These are phyloP conservation scores for Percina caprodes DNA, from an alignment of 2,113 vertebrate species.

Conservation along the genomic window DNA sequence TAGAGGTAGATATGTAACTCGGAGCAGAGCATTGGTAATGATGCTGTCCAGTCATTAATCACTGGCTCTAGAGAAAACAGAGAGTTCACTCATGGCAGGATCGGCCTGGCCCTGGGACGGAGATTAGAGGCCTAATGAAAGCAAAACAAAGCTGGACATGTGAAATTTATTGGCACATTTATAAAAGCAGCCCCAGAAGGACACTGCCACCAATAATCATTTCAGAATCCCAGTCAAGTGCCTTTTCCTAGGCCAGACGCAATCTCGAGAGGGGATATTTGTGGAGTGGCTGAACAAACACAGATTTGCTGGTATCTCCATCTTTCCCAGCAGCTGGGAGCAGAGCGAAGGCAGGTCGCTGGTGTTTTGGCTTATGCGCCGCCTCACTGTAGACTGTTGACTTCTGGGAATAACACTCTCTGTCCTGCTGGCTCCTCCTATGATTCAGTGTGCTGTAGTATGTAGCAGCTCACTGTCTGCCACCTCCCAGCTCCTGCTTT, in stretches of 20 bases:
- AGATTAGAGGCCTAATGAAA: slow-evolving; percentile 88
- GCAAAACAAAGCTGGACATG: slow-evolving; percentile 88
- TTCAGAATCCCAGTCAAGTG: slow-evolving; percentile 82
- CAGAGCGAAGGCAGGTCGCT: slow-evolving; percentile 70
- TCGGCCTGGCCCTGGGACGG: slow-evolving; percentile 77
- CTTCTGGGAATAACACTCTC: slow-evolving; percentile 78
- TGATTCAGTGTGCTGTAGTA: slow-evolving; percentile 55
- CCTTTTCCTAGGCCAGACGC: slow-evolving; percentile 81
- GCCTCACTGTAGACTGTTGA: slow-evolving; percentile 64
- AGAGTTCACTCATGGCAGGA: slow-evolving; percentile 80
- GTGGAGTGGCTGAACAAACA: slow-evolving; percentile 89
- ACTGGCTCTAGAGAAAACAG: slow-evolving; percentile 83
- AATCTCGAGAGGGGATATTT: slow-evolving; percentile 86
- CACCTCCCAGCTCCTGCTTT: slow-evolving; percentile 32
- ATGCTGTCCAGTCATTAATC: slow-evolving; percentile 84
- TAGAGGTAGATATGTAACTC: slow-evolving; percentile 79
- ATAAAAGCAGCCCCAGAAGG: slow-evolving; percentile 81
- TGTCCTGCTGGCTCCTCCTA: slow-evolving; percentile 76
- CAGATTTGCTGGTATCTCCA: slow-evolving; percentile 87
- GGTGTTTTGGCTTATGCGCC: slow-evolving; percentile 57
- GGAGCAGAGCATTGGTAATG: slow-evolving; percentile 70
- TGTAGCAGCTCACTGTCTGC: slow-evolving; percentile 38
- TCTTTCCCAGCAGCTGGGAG: slow-evolving; percentile 84
- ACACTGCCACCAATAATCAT: slow-evolving; percentile 85
- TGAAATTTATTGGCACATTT: slow-evolving; percentile 88